Evolutionary conservation across 1,140 invertebrate genomes (phyloP), one percentile per base, ranked within the genome.

Genomic region (Andrena cerasifolii): DNA sequence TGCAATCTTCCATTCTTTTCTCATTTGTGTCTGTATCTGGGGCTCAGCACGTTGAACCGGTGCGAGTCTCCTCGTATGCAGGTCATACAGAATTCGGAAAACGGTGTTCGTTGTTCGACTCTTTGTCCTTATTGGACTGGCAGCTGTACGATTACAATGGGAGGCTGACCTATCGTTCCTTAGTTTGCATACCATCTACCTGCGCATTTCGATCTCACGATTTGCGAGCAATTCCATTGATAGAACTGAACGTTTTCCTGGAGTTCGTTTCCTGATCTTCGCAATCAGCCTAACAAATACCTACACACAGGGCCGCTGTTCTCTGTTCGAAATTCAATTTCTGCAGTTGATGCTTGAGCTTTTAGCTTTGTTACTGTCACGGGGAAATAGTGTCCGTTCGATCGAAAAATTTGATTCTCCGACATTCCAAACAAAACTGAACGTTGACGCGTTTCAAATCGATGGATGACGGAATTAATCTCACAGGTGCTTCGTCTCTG

Each of bases 131-230:
- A 10, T 24, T 53, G 31, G 10, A 24, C 12, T 16, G 3, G 12
- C 47, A 51, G 33, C 53, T 67, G 47, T 53, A 4, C 47, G 65
- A 53, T 36, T 36, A 53, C 49, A 67, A 67, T 67, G 31, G 18
- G n/a, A 18, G n/a, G 12, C 28, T 51, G 63, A 66, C 28, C 47
- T 66, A 66, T 51, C 45, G 63, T 49, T 66, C n/a, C 47, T 66
- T 66, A 51, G 63, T 66, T 66, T 66, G 47, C 63, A 51, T 51
- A 51, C 16, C 18, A 24, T 3, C 43, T 65, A 33, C 18, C 45
- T 33, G 5, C 31, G 49, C 31, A 53, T 67, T 36, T 67, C 49
- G 47, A 33, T 66, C 12, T 51, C 26, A 51, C 47, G n/a, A 36
- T 14, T 21, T 66, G 31, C n/a, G 28, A 53, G 21, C 31, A 21